A percentile compares a stretch with the other conserved stretches of the same genome.
These are phyloP conservation scores for Oceanodroma leucorhoa DNA, from an alignment of 2,797 vertebrate genomes.

Conservation along the genomic window DNA sequence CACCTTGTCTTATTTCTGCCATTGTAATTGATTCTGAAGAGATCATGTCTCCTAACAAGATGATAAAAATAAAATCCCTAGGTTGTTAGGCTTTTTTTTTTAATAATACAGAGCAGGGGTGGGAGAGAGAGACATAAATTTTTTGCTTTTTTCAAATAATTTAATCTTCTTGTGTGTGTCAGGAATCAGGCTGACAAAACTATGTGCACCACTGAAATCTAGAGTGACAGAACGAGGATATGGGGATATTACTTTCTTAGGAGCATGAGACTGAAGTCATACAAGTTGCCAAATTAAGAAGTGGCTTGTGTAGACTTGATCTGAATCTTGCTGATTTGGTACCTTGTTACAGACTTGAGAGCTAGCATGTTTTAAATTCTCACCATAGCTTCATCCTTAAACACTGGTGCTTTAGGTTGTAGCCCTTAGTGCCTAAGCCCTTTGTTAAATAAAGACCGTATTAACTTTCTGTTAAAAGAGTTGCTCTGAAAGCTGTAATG, in stretches of 20 bases:
- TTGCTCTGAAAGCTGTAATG: neutral
- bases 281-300: neutral
- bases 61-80: neutral
- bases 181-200: conserved; percentile 9
- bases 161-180: neutral
- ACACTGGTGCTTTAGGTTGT: neutral
- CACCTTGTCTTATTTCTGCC: neutral
- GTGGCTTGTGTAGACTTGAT: neutral
- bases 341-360: neutral
- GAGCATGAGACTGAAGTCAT: neutral
- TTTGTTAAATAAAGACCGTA: neutral
- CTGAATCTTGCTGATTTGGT: neutral
- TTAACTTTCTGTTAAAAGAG: neutral
- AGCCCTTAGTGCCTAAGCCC: neutral
- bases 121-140: fast-evolving
- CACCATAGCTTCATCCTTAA: neutral
- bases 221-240: conserved; percentile 44
- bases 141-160: neutral
- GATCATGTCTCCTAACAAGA: neutral
- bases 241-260: neutral
- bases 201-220: neutral
- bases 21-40: neutral
- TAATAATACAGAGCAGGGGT: neutral
- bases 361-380: neutral
- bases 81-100: neutral